These are phyloP conservation scores for Spatulosminthurus flaviceps DNA, from an alignment of 2,888 invertebrate genomes.

Conservation along the genomic window DNA sequence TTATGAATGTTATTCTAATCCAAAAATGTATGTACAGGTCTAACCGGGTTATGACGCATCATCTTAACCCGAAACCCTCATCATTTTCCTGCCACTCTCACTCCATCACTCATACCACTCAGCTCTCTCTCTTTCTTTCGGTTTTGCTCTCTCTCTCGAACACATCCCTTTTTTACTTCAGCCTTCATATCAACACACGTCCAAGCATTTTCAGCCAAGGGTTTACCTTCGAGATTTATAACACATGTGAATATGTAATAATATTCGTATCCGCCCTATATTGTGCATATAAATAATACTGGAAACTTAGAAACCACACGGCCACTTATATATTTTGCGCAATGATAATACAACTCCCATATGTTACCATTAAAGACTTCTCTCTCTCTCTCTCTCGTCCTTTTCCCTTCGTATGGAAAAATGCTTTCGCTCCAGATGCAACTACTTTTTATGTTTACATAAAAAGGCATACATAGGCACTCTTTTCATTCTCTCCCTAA, in stretches of 20 bases:
- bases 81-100: constrained; percentile 45
- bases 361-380: constrained; percentile 35
- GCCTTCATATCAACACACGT: too few species aligned
- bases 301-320: not conserved
- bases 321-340: constrained; percentile 17
- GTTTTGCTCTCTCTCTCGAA: too few species aligned
- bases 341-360: constrained; percentile 21
- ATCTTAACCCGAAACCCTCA: constrained; percentile 47
- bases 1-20: constrained; percentile 49
- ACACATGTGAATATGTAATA: too few species aligned
- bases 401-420: not conserved
- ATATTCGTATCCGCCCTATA: too few species aligned
- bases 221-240: too few species aligned
- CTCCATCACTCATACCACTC: constrained; percentile 39
- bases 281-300: too few species aligned
- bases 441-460: constrained; percentile 4
- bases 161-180: too few species aligned
- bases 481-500: constrained; percentile 10
- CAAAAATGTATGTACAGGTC: constrained; percentile 21
- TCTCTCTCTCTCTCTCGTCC: not conserved
- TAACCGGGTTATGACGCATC: constrained; percentile 41
- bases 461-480: too few species aligned
- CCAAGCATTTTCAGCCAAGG: too few species aligned
- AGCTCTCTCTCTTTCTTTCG: not conserved
- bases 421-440: constrained; percentile 19